phyloP scores from a whole-genome alignment of 2,797 vertebrate genomes.

The Melopsittacus undulatus region DNA sequence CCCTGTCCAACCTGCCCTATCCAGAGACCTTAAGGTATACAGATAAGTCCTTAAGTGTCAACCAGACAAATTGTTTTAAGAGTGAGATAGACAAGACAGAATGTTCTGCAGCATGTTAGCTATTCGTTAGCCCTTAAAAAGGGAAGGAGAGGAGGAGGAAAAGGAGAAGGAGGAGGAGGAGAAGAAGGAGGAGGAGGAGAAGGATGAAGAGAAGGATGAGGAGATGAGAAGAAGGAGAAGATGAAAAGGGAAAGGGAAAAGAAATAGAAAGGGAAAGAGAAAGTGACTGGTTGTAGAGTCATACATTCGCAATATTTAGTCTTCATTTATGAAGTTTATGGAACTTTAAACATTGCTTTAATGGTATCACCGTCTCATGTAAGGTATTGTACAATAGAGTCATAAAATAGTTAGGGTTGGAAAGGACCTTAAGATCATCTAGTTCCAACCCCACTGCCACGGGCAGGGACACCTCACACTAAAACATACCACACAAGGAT shows the following conservation, averaged over 20 bases:
- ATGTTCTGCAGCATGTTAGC: neutral
- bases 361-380: neutral
- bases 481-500: too few relatives aligned
- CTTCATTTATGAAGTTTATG: neutral
- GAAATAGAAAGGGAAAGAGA: neutral
- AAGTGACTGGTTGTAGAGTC: neutral
- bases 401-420: too few relatives aligned
- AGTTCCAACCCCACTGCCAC: too few relatives aligned
- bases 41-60: neutral
- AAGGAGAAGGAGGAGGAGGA: accelerated
- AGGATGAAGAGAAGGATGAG: accelerated
- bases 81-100: neutral
- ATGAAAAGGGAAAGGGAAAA: neutral
- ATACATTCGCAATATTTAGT: neutral
- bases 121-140: neutral
- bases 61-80: neutral
- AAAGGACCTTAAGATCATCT: too few relatives aligned
- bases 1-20: neutral
- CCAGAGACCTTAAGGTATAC: neutral
- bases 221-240: too few relatives aligned
- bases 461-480: too few relatives aligned
- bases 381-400: neutral
- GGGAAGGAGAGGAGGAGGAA: accelerated
- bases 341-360: neutral
- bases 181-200: accelerated